Conservation (phyloP, 2,113 vertebrate genomes). For the Catharus minimus region DNA sequence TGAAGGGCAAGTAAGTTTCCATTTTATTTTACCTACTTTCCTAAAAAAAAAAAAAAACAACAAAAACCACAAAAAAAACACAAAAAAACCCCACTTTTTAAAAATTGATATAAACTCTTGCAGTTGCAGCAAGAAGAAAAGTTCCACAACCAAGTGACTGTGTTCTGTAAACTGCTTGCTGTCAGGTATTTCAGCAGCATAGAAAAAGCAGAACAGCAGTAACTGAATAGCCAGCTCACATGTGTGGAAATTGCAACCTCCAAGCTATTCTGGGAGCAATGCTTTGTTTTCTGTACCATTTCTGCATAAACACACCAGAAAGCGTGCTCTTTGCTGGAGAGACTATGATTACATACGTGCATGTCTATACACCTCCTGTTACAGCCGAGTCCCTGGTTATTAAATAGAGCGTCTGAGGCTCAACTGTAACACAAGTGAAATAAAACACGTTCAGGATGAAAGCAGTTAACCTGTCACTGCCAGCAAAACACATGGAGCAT, state of each 20-base stretch:
- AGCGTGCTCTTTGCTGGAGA: not conserved
- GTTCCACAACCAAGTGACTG: not conserved
- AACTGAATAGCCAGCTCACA: not conserved
- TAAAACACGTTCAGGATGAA: fast-evolving
- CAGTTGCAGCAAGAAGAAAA: not conserved
- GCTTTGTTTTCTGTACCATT: not conserved
- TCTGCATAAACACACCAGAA: not conserved
- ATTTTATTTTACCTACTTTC: not conserved
- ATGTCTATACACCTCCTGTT: not conserved
- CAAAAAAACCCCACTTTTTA: too few species aligned
- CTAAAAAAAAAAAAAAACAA: not conserved
- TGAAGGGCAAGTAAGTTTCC: not conserved
- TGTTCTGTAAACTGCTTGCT: not conserved
- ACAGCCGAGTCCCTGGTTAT: not conserved
- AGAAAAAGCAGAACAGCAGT: not conserved
- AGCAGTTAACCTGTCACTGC: not conserved
- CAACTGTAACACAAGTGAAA: not conserved
- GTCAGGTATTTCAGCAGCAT: not conserved
- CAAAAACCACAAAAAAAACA: not conserved
- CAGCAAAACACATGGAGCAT: not conserved
- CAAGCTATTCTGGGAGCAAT: not conserved
- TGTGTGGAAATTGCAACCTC: not conserved
- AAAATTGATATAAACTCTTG: not conserved
- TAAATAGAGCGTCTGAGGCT: not conserved
- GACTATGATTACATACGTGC: not conserved